phyloP scores from a whole-genome alignment of 2,797 vertebrate genomes.

The Borostomias antarcticus region DNA sequence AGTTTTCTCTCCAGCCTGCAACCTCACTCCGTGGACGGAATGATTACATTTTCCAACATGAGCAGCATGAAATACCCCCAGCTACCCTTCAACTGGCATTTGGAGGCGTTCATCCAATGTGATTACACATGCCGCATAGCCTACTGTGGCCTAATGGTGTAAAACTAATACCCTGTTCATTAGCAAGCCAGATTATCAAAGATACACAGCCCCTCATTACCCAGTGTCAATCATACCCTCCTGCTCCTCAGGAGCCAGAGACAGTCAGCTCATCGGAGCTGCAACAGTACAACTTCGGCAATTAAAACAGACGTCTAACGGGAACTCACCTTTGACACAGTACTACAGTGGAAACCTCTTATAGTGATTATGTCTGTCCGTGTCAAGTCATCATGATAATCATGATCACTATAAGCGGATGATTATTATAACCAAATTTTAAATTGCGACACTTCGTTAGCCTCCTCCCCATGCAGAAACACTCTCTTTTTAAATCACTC shows the following conservation, averaged over 20 bases:
- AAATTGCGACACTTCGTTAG: too few species aligned
- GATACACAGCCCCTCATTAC: constrained; percentile 60
- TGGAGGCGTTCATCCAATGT: constrained; percentile 46
- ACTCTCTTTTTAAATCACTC: too few species aligned
- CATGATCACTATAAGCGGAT: too few species aligned
- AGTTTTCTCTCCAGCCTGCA: too few species aligned
- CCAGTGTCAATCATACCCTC: constrained; percentile 57
- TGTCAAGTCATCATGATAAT: too few species aligned
- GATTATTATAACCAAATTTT: too few species aligned
- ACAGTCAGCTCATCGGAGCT: constrained; percentile 8
- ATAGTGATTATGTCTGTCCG: too few species aligned
- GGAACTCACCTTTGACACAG: not conserved
- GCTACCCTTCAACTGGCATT: constrained; percentile 64
- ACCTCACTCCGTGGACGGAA: too few species aligned
- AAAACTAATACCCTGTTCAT: constrained; percentile 63
- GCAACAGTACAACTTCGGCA: constrained; percentile 10
- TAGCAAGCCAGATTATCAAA: constrained; percentile 58
- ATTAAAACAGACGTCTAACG: constrained; percentile 34
- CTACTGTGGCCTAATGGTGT: constrained; percentile 54
- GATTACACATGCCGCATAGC: constrained; percentile 45
- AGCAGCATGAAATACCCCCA: constrained; percentile 55
- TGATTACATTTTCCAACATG: constrained; percentile 9
- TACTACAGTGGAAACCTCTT: too few species aligned
- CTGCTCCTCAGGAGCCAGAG: constrained; percentile 32
- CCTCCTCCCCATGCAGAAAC: too few species aligned